phyloP scores from a whole-genome alignment of 1,140 invertebrate species.

The Mamestra configurata region DNA sequence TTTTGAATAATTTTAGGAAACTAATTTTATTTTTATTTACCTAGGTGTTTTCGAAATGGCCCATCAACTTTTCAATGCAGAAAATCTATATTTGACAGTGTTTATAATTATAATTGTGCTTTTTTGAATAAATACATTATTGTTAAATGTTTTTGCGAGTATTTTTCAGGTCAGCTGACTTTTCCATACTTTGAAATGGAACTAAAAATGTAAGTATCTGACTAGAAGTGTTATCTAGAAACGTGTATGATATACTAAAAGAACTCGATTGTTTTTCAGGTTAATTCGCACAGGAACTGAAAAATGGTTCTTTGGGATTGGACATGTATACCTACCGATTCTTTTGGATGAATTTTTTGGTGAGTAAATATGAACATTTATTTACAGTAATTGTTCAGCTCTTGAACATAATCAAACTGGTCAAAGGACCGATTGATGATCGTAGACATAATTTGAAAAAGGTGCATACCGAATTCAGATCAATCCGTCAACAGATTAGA shows the following conservation, averaged over 20 bases:
- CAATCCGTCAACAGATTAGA: no score
- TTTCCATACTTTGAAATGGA: background rate
- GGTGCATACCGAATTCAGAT: no score
- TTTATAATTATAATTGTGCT: background rate
- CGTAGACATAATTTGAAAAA: no score
- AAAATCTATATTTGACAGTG: background rate
- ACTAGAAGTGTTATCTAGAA: no score
- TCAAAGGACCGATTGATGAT: no score
- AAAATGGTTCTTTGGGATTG: no score
- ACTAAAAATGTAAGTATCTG: background rate
- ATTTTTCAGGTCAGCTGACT: background rate
- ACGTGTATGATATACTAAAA: no score
- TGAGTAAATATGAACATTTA: no score
- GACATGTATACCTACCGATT: background rate
- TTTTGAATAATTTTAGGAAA: no score
- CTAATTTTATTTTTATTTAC: background rate
- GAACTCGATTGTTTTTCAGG: background rate
- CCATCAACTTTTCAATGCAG: background rate
- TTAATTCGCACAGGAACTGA: background rate
- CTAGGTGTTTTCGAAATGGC: constrained; percentile 23
- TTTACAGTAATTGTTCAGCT: no score
- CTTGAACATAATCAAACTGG: no score
- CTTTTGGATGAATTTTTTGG: background rate
- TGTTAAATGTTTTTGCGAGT: constrained; percentile 21
- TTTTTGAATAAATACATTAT: background rate